Evolutionary conservation across 1,140 invertebrate species (phyloP).

Genomic region (Drosophila jambulina): DNA sequence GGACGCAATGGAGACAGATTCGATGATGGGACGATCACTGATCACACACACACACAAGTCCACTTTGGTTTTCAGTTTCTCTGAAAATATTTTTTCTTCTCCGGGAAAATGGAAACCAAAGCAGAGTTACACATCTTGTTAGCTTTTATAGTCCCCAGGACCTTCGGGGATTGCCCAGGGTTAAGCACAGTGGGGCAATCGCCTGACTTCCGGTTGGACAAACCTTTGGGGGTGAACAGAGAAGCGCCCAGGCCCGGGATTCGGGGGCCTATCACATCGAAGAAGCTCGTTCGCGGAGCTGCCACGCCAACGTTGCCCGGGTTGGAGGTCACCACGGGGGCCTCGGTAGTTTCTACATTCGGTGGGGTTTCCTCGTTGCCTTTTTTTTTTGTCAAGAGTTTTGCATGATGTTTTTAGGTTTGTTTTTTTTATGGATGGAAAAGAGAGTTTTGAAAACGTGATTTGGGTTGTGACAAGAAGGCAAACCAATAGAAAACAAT

Average conservation of each 20-base stretch:
- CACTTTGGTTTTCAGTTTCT: not conserved
- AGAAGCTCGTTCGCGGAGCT: not conserved
- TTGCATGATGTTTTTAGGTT: not conserved
- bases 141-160: not conserved
- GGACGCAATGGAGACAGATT: slow-evolving; percentile 21
- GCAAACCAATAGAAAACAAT: not conserved
- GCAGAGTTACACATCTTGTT: slow-evolving; percentile 3
- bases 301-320: not conserved
- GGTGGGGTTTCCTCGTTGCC: not conserved
- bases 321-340: not conserved
- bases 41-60: not conserved
- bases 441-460: slow-evolving; percentile 8
- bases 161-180: slow-evolving; percentile 11
- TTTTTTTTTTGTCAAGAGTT: not conserved
- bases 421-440: not conserved
- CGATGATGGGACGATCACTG: slow-evolving; percentile 12
- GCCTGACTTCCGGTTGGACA: slow-evolving; percentile 5
- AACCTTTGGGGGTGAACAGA: not conserved
- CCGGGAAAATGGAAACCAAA: not conserved
- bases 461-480: not conserved
- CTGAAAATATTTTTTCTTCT: not conserved
- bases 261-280: too few species aligned
- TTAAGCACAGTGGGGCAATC: slow-evolving; percentile 22
- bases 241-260: too few species aligned
- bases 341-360: not conserved